phyloP scores from a whole-genome alignment of 1,140 invertebrate species.

The Polyergus mexicanus region DNA sequence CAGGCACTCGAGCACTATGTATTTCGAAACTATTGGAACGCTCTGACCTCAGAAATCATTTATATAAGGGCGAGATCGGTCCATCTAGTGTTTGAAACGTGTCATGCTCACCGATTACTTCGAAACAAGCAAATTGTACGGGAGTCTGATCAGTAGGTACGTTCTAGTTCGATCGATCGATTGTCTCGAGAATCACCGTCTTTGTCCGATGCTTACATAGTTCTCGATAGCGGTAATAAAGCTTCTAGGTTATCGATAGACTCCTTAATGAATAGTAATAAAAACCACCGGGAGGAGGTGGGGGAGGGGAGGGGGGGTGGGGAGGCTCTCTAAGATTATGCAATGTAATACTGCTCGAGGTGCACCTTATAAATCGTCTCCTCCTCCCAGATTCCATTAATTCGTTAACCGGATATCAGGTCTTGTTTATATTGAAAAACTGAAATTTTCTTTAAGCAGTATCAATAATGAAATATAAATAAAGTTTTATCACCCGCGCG shows the following conservation, averaged over 20 bases:
- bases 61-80: slow-evolving; percentile 55
- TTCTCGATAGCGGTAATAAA: slow-evolving; percentile 3
- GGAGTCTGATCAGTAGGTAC: not conserved
- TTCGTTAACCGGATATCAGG: not conserved
- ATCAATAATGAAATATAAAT: slow-evolving; percentile 3
- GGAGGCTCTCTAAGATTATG: slow-evolving; percentile 30
- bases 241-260: slow-evolving; percentile 42
- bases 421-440: not conserved
- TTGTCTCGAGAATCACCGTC: slow-evolving; percentile 27
- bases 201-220: slow-evolving; percentile 36
- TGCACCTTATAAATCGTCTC: slow-evolving; percentile 10
- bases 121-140: slow-evolving; percentile 21
- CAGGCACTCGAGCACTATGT: not conserved
- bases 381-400: not conserved
- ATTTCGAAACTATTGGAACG: slow-evolving; percentile 31
- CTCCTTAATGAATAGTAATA: slow-evolving; percentile 29
- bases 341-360: slow-evolving; percentile 23
- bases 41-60: slow-evolving; percentile 49
- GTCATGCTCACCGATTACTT: not conserved
- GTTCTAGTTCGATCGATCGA: slow-evolving; percentile 39
- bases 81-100: slow-evolving; percentile 6
- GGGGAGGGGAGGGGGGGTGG: too few relatives aligned
- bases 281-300: slow-evolving; percentile 38
- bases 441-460: slow-evolving; percentile 10
- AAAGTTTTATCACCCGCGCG: not conserved